These are phyloP conservation scores for Nothocercus nigrocapillus DNA, from an alignment of 2,113 vertebrate genomes.

Conservation along the genomic window DNA sequence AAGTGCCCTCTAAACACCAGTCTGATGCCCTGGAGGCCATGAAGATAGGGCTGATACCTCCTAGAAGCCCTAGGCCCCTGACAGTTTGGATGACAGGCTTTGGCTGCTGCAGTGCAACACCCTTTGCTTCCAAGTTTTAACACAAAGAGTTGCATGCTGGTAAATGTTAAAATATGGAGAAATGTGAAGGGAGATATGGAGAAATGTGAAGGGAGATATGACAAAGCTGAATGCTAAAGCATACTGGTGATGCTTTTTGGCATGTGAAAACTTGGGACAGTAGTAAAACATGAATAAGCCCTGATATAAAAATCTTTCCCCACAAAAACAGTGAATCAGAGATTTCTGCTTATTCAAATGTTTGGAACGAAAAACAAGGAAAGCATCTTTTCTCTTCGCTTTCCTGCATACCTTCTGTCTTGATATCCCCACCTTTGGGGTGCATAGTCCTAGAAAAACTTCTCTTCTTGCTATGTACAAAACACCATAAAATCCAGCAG, in stretches of 20 bases:
- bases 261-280: neutral
- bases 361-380: neutral
- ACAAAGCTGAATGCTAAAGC: neutral
- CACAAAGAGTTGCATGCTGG: neutral
- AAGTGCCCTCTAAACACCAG: neutral
- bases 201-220: neutral
- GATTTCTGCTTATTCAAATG: neutral
- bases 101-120: neutral
- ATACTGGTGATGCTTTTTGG: neutral
- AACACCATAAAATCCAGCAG: neutral
- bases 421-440: neutral
- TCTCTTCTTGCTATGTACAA: neutral
- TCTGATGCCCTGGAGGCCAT: neutral
- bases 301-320: neutral
- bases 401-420: neutral
- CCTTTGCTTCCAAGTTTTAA: neutral
- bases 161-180: neutral
- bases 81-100: neutral
- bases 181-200: neutral
- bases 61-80: neutral
- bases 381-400: accelerated
- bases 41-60: neutral
- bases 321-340: neutral
- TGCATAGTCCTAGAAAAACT: neutral
- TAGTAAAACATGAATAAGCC: neutral